A percentile compares a stretch with the other conserved stretches of the same genome.
Conservation (phyloP, 2,113 vertebrate species). For the Scolopax mira region DNA sequence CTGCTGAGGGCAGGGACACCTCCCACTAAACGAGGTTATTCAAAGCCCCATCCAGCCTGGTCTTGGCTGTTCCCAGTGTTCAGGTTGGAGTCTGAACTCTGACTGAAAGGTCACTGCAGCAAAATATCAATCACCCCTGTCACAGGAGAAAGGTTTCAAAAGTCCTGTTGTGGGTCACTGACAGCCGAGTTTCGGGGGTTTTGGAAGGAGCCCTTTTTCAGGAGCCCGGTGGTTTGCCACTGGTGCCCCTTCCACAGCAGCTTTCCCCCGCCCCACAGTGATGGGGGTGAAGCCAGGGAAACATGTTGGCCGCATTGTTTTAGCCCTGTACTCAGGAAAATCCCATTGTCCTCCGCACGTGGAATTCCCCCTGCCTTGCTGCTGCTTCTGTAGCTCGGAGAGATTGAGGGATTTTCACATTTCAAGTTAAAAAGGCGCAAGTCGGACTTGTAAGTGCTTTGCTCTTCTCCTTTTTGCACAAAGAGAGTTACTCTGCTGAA, state of each 20-base stretch:
- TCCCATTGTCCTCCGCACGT: conserved; percentile 20
- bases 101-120: not conserved
- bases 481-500: not conserved
- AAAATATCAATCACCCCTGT: not conserved
- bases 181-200: not conserved
- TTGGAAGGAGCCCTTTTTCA: not conserved
- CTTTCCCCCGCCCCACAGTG: accelerated
- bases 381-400: not conserved
- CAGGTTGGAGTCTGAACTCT: not conserved
- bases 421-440: not conserved
- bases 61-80: not conserved
- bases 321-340: not conserved
- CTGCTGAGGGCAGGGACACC: not conserved
- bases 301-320: not conserved
- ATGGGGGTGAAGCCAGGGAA: not conserved
- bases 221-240: not conserved
- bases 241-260: not conserved
- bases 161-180: not conserved
- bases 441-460: not conserved
- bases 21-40: not conserved
- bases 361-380: conserved; percentile 20
- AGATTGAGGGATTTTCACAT: not conserved
- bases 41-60: not conserved
- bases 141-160: not conserved
- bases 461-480: not conserved